phyloP scores from a whole-genome alignment of 2,113 vertebrate species.

The Turnix velox region DNA sequence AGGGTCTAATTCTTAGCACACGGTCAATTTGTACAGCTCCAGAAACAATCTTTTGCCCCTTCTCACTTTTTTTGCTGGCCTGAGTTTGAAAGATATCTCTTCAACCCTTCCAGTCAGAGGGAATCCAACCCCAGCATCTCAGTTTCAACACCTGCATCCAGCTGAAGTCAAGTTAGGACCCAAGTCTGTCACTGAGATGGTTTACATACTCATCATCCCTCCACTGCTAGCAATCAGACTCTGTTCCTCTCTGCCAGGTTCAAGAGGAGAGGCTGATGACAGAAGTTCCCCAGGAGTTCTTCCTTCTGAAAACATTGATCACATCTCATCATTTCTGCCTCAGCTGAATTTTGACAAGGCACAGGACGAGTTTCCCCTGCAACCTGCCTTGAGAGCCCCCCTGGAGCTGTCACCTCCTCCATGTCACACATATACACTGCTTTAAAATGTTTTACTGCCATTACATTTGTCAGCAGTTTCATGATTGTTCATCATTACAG shows the following conservation, averaged over 20 bases:
- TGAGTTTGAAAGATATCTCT: neutral
- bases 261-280: neutral
- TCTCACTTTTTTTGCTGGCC: rapidly evolving
- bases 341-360: neutral
- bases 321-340: neutral
- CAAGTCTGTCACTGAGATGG: neutral
- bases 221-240: neutral
- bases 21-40: neutral
- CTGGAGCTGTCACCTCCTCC: neutral
- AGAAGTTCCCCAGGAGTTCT: neutral
- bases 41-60: neutral
- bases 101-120: neutral
- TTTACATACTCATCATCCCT: neutral
- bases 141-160: neutral
- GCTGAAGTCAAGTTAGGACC: neutral
- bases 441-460: neutral
- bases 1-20: neutral
- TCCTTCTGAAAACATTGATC: neutral
- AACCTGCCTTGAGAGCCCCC: neutral
- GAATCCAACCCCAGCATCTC: neutral
- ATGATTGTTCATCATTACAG: neutral
- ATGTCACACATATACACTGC: rapidly evolving
- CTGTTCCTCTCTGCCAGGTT: neutral
- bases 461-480: neutral
- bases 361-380: neutral